phyloP scores from a whole-genome alignment of 1,140 invertebrate genomes.

The Stenopsyche tienmushanensis region DNA sequence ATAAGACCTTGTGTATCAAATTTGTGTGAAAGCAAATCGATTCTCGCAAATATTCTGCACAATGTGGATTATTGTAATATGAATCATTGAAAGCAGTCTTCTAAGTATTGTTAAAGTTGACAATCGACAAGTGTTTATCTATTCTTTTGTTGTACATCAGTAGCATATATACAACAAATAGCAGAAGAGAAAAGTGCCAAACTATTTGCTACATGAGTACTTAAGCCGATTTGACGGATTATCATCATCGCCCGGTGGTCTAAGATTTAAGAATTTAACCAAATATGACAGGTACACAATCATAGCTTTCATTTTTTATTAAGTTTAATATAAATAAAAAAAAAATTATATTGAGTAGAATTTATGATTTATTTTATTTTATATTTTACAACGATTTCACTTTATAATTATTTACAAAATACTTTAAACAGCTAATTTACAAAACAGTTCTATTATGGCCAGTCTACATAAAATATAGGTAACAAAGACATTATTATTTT shows the following conservation, averaged over 20 bases:
- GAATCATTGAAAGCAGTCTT: no score
- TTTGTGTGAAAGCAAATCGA: no score
- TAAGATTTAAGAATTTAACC: not conserved
- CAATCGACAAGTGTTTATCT: slow-evolving; percentile 14
- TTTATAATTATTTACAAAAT: slow-evolving; percentile 16
- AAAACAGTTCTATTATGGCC: slow-evolving; percentile 24
- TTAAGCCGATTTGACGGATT: slow-evolving; percentile 25
- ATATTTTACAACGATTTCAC: slow-evolving; percentile 7
- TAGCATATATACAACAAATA: slow-evolving; percentile 4
- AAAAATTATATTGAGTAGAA: not conserved
- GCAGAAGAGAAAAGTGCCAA: slow-evolving; percentile 2
- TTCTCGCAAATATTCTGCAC: no score
- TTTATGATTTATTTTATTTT: slow-evolving; percentile 20
- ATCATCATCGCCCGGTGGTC: slow-evolving; percentile 12
- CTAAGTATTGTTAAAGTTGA: slow-evolving; percentile 8
- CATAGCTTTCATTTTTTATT: no score
- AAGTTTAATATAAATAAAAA: slow-evolving; percentile 14
- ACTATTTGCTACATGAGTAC: slow-evolving; percentile 5
- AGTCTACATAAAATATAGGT: slow-evolving; percentile 21
- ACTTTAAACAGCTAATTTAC: not conserved
- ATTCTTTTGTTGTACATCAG: slow-evolving; percentile 4
- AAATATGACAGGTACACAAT: not conserved
- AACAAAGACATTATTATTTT: slow-evolving; percentile 14
- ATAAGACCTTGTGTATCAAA: no score
- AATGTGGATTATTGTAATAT: no score